A percentile compares a stretch with the other conserved stretches of the same genome.
Conservation (phyloP, 2,113 vertebrate species). For the Anser brachyrhynchus region DNA sequence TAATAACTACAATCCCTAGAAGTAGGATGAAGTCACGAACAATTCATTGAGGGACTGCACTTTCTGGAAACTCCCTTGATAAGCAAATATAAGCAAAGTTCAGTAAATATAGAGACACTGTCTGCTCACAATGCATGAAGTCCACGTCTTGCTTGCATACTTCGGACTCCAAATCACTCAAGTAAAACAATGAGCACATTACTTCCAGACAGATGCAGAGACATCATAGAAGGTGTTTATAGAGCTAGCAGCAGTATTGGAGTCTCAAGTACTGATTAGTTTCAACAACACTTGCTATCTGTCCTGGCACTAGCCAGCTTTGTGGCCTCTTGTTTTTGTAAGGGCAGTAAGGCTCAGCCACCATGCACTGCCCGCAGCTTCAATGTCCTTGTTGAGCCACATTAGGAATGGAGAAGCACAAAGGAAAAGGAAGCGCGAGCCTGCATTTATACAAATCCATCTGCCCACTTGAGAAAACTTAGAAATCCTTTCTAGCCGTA, state of each 20-base stretch:
- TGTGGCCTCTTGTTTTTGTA: background rate
- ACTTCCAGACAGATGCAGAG: background rate
- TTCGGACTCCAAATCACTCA: background rate
- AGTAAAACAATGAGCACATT: rapidly evolving
- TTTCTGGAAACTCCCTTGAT: rapidly evolving
- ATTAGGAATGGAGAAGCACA: rapidly evolving
- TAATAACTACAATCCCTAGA: background rate
- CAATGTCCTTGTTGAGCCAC: rapidly evolving
- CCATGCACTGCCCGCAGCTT: rapidly evolving
- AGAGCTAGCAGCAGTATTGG: rapidly evolving
- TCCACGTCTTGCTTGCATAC: rapidly evolving
- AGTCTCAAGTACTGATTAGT: rapidly evolving
- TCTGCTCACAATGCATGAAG: rapidly evolving
- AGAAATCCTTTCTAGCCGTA: rapidly evolving
- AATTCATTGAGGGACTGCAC: rapidly evolving
- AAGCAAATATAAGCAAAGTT: no score
- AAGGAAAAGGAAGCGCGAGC: background rate
- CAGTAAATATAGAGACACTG: rapidly evolving
- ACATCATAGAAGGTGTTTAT: rapidly evolving
- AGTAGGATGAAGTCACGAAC: background rate
- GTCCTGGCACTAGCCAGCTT: no score
- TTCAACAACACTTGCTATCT: rapidly evolving
- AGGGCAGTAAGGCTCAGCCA: rapidly evolving
- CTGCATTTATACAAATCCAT: rapidly evolving
- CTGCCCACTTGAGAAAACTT: rapidly evolving